Evolutionary conservation across 2,888 invertebrate species (phyloP), one percentile per base, ranked within the genome.

Genomic region (Rhingia rostrata): DNA sequence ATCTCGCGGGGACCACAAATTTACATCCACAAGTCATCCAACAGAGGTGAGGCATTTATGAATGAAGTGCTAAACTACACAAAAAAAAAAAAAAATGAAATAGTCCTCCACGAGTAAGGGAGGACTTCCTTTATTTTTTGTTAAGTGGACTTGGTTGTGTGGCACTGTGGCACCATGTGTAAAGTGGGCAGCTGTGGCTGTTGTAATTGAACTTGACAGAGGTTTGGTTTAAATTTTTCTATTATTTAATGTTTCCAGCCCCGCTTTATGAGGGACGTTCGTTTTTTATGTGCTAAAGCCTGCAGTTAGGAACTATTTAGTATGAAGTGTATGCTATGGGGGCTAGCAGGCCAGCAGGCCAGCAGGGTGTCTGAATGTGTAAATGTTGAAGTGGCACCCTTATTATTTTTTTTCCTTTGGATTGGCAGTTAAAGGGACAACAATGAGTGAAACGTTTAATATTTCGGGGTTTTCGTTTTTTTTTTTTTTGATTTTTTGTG

Each of bases 381-480:
- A 39, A 67, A 73, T 22, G 53, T 35, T 69, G 58, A 43, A 64
- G 82, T 64, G 69, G 7, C 22, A 49, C 63, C 67, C 74, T 72
- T 61, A 77, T 60, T 47, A 51, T 56, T 53, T 47, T 53, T n/a
- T 30, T 32, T 58, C 10, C 0, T 2, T 30, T 33, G 37, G 9
- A 82, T 66, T 69, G 69, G 70, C 70, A 54, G 74, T 66, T 75
- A 80, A 84, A 70, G 60, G 60, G 74, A 63, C 74, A 73, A 63
- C 83, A 73, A 67, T 56, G 39, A 51, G 56, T 53, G 53, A 37
- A 56, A 41, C 47, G 63, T 39, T 66, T 66, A 51, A 58, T 45
- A 14, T 45, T 69, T 45, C 4, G 14, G 35, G n/a, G 3, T 30
- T 60, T 12, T 63, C 37, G 10, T 43, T 43, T 12, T 33, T 37